A percentile compares a stretch with the other conserved stretches of the same genome.
Conservation (phyloP, 2,888 invertebrate species). For the Protonemura montana region DNA sequence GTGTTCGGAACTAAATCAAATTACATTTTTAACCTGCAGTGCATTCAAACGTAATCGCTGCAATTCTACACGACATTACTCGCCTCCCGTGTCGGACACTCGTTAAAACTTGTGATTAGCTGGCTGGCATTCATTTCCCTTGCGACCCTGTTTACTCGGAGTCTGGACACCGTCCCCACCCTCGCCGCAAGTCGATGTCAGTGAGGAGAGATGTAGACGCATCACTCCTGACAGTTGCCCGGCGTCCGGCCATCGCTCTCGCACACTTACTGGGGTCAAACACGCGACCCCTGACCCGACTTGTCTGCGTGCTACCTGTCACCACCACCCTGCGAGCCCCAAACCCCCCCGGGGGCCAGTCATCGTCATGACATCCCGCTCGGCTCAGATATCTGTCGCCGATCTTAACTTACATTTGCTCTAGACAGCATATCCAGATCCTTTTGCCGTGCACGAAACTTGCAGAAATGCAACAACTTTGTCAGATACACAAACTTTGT, state of each 20-base stretch:
- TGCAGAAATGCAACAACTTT: neutral
- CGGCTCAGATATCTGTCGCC: neutral
- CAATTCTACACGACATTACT: neutral
- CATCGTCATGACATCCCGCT: neutral
- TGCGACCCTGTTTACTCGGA: neutral
- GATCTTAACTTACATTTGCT: neutral
- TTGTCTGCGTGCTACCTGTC: neutral
- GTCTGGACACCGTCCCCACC: too few species aligned
- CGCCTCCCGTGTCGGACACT: neutral
- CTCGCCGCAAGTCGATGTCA: neutral
- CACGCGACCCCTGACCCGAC: neutral
- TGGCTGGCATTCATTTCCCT: neutral
- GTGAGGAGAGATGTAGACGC: neutral
- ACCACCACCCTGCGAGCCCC: neutral
- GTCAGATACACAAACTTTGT: neutral
- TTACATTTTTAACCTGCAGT: neutral
- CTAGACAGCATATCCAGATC: neutral
- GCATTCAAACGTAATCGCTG: neutral
- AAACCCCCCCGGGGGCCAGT: neutral
- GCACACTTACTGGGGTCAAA: neutral
- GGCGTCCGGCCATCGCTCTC: neutral
- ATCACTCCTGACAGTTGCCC: neutral
- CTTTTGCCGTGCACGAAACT: neutral
- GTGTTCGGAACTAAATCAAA: neutral
- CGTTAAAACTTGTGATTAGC: neutral